Percentiles rank a stretch among this genome's conserved stretches.
These are phyloP conservation scores for Hyaena hyaena DNA, from an alignment of 2,113 vertebrate species.

Conservation along the genomic window DNA sequence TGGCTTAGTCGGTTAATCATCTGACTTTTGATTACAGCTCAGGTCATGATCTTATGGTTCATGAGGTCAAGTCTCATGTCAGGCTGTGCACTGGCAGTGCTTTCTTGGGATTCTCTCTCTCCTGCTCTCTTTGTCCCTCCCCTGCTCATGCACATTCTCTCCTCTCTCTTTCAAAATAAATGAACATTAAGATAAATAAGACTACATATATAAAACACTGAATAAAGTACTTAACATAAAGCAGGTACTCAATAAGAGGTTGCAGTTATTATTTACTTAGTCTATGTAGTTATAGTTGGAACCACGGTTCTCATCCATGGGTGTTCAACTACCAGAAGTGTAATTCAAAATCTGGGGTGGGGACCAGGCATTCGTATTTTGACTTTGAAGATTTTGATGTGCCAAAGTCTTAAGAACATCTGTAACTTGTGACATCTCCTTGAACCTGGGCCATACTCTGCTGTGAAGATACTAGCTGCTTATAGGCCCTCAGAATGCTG, in stretches of 20 bases:
- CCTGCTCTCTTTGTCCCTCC: no score
- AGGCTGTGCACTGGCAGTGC: no score
- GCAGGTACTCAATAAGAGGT: not conserved
- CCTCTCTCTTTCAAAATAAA: no score
- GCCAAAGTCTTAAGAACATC: not conserved
- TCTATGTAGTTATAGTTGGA: not conserved
- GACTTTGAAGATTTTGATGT: not conserved
- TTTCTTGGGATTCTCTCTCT: no score
- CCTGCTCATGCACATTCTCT: no score
- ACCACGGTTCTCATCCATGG: not conserved
- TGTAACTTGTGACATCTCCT: not conserved
- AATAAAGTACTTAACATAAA: not conserved
- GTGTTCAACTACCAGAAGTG: not conserved
- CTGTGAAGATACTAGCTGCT: not conserved
- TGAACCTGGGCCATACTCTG: not conserved
- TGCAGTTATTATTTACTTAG: not conserved
- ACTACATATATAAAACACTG: not conserved
- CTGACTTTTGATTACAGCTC: no score
- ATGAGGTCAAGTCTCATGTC: no score
- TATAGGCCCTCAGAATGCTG: not conserved
- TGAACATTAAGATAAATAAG: not conserved
- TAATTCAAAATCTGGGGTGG: not conserved
- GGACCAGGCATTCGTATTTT: not conserved
- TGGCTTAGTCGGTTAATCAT: no score
- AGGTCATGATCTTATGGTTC: no score